These are phyloP conservation scores for Erinaceus europaeus DNA, from an alignment of 2,113 vertebrate species.

Conservation along the genomic window DNA sequence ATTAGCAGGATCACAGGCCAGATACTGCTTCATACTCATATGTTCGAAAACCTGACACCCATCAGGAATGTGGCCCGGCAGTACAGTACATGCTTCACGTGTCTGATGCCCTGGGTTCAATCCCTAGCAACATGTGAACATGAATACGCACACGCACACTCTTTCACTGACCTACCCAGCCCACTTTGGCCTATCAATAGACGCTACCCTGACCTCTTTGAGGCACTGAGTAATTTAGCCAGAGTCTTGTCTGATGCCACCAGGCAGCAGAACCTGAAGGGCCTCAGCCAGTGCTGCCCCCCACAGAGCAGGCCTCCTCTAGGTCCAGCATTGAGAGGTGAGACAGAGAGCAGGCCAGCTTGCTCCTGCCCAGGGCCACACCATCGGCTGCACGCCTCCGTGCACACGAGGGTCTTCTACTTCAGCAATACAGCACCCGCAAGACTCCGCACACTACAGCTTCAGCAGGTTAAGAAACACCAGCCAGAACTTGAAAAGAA, in stretches of 20 bases:
- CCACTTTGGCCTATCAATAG: not conserved
- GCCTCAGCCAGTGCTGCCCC: not conserved
- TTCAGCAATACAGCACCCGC: not conserved
- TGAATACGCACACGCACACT: too few species aligned
- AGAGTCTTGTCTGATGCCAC: not conserved
- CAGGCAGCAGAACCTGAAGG: not conserved
- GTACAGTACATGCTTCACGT: too few species aligned
- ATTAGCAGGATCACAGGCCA: not conserved
- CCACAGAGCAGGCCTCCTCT: not conserved
- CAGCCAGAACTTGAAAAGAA: slow-evolving; percentile 60
- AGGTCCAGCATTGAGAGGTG: not conserved
- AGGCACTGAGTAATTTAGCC: not conserved
- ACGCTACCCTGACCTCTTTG: not conserved
- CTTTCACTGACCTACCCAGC: not conserved
- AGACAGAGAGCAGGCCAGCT: not conserved
- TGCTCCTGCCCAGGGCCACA: not conserved
- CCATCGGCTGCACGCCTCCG: not conserved
- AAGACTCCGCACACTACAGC: not conserved
- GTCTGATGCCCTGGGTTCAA: too few species aligned
- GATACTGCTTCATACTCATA: not conserved
- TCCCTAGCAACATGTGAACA: too few species aligned
- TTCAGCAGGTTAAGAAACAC: slow-evolving; percentile 63
- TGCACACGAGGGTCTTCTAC: not conserved
- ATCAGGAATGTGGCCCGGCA: too few species aligned
- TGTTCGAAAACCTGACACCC: not conserved